A percentile compares a stretch with the other conserved stretches of the same genome.
These are phyloP conservation scores for Psettodes erumei DNA, from an alignment of 2,113 vertebrate species.

Conservation along the genomic window DNA sequence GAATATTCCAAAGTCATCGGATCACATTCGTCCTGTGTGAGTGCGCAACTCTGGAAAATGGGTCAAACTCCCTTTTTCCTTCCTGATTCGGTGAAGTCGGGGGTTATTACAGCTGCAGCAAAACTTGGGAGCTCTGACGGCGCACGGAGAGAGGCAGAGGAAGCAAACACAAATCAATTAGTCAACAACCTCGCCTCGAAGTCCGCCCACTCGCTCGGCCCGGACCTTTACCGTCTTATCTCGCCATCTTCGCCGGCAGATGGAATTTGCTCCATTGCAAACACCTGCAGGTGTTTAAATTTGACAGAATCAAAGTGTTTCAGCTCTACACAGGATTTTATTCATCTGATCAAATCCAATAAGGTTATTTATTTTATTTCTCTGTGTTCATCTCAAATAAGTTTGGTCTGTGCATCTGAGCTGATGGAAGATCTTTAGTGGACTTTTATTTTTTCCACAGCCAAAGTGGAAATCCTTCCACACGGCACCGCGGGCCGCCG, in stretches of 20 bases:
- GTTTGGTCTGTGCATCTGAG: no score
- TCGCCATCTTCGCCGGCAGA: background rate
- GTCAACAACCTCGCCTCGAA: background rate
- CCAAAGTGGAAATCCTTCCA: background rate
- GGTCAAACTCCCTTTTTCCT: background rate
- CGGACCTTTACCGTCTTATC: background rate
- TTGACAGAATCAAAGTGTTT: background rate
- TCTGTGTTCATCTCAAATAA: no score
- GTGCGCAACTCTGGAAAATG: slow-evolving; percentile 1
- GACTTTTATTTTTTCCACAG: no score
- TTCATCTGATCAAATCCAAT: background rate
- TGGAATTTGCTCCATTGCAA: background rate
- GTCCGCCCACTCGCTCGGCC: background rate
- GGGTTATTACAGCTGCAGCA: slow-evolving; percentile 4
- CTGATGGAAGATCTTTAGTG: no score
- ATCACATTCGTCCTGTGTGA: slow-evolving; percentile 2
- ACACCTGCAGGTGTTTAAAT: background rate
- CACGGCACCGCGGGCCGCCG: no score
- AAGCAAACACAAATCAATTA: background rate
- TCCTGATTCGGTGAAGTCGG: background rate
- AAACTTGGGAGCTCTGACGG: background rate
- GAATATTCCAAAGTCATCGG: slow-evolving; percentile 12
- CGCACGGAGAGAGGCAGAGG: background rate
- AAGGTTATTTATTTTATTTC: background rate
- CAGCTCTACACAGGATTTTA: background rate